Evolutionary conservation across 1,140 invertebrate species (phyloP), one percentile per base, ranked within the genome.

Genomic region (Drosophila prosaltans): DNA sequence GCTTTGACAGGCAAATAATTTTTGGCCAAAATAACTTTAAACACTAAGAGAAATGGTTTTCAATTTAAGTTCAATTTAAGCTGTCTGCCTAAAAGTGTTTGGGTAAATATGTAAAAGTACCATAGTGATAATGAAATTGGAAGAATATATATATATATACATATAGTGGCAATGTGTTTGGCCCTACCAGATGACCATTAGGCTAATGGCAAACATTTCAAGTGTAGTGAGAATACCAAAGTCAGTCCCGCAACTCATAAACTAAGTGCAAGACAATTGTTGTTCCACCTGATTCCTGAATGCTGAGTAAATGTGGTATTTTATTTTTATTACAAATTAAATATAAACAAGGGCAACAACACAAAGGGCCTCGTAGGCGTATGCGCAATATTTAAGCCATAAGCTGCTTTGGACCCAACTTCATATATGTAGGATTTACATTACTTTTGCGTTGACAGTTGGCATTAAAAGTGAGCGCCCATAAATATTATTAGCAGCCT

Each of bases 311-410:
- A 74, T 78, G 80, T 67, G 84, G 21, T 72, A 89, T 71, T 88
- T 88, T 67, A 69, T 78, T 89, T 88, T 84, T 84, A 89, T 88
- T 76, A 80, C 78, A 88, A 88, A 84, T 84, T 89, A 88, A 78
- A 76, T 61, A 80, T 62, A 86, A 74, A 43, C 69, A 69, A 75
- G 55, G 68, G 45, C 30, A 32, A 51, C 16, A 16, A 16, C 16
- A 48, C 10, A 41, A 59, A 30, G 21, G 10, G 48, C 21, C 30
- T 30, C 57, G 57, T 65, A 32, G 69, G 43, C 69, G 77, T 79
- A 79, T 78, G 60, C 71, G 71, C 59, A 68, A 74, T 71, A 63
- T 68, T 51, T 41, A 43, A 62, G 36, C 26, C 45, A 21, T 76
- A 86, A 85, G 73, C 77, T 26, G 84, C 77, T 70, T 80, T 72